Evolutionary conservation across 1,140 invertebrate species (phyloP), one percentile per base, ranked within the genome.

Genomic region (Drosophila sp.): DNA sequence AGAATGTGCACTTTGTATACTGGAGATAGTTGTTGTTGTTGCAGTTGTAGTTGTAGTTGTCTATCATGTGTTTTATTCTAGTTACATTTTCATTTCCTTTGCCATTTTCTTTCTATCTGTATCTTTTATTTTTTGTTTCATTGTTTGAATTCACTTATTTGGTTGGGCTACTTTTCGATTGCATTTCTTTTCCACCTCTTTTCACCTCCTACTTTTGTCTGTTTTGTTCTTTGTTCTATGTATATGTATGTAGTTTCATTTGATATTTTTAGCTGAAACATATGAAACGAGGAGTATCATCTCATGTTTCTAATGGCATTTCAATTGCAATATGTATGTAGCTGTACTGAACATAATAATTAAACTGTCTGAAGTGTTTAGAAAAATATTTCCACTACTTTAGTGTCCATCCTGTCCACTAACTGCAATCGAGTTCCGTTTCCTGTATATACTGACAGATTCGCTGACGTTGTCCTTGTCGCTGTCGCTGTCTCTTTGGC

Each of bases 401-500:
- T 10, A 38, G 30, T 41, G 44, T 50, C 7, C 23, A 50, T 27
- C 1, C 44, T 50, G 23, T 10, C 23, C 44, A 50, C 23, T 50
- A 25, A 50, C 23, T 50, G 44, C 44, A 50, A 50, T 6, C 44
- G 25, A 50, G 32, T 56, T 35, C 3, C 32, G 8, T 58, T 58
- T 58, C 32, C 56, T 38, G 8, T 25, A 57, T 47, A 25, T n/a
- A 50, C 32, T 38, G 32, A 35, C 17, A 58, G 32, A 35, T 38
- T 23, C n/a, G 10, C 54, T 17, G 17, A 17, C 17, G 17, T 17
- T 17, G 17, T 17, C 17, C 23, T 25, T 17, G 54, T 38, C 35
- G 54, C 27, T 17, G 25, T 6, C 8, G 41, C 47, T 64, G 38
- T 44, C 30, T 44, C 17, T 44, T 54, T 44, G 73, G 61, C 58